Percentiles rank a stretch among this genome's conserved stretches.
Evolutionary conservation across 2,888 invertebrate species (phyloP).

Genomic region (Eueremaeus valkanovi): DNA sequence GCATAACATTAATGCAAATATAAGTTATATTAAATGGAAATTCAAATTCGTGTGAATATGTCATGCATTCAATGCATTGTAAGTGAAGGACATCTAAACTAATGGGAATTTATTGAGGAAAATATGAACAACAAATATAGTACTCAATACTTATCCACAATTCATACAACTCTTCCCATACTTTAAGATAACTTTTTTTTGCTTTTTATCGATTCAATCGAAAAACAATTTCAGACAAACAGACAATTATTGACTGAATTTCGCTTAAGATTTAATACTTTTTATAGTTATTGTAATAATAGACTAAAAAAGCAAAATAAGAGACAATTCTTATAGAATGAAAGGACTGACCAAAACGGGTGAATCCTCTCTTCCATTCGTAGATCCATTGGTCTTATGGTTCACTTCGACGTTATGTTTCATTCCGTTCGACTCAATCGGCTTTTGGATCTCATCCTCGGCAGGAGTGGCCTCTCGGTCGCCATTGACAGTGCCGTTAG

Average conservation of each 20-base stretch:
- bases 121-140: background rate
- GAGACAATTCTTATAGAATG: no score
- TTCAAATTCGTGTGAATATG: conserved; percentile 26
- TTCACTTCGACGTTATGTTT: background rate
- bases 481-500: background rate
- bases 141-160: no score
- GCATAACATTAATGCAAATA: background rate
- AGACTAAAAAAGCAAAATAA: no score
- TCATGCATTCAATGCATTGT: background rate
- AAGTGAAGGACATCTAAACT: conserved; percentile 8
- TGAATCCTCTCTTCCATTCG: background rate
- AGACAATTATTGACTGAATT: no score
- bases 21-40: background rate
- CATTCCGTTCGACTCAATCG: background rate
- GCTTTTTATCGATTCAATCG: no score
- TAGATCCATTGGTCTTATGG: conserved; percentile 5
- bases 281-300: no score
- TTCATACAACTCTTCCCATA: no score
- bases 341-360: background rate
- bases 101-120: conserved; percentile 17
- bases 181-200: no score
- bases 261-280: no score
- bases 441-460: background rate
- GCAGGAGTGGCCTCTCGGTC: background rate
- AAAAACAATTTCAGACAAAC: no score